Evolutionary conservation across 2,888 invertebrate genomes (phyloP).

Genomic region (Andrena flavipes): DNA sequence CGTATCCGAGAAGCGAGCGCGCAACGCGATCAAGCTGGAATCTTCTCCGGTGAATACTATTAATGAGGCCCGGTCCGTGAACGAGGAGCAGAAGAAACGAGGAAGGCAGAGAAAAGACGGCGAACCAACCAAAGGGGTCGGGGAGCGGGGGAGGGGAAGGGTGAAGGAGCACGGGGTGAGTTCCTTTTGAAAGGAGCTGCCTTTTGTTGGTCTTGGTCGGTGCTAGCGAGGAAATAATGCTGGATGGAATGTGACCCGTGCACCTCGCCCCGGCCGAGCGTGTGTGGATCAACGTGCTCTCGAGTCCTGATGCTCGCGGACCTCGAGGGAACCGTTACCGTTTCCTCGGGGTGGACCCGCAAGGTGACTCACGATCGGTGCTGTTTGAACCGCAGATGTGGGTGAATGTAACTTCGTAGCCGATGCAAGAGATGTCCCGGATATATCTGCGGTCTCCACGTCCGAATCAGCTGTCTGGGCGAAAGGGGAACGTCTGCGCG

Average conservation of each 20-base stretch:
- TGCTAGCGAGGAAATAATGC: constrained; percentile 83
- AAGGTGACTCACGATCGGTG: not conserved
- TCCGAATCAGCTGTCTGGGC: not conserved
- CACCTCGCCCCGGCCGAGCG: constrained; percentile 72
- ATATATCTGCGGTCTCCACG: too few relatives aligned
- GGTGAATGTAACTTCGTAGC: too few relatives aligned
- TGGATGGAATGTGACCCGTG: constrained; percentile 83
- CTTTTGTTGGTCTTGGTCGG: constrained; percentile 80
- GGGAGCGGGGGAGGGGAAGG: constrained; percentile 20
- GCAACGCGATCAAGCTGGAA: constrained; percentile 75
- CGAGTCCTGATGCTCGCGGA: constrained; percentile 45
- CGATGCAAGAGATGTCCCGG: too few relatives aligned
- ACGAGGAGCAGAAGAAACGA: constrained; percentile 66
- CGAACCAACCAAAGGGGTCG: constrained; percentile 33
- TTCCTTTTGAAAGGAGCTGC: constrained; percentile 78
- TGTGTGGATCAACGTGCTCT: constrained; percentile 76
- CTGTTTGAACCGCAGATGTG: not conserved
- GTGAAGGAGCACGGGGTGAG: constrained; percentile 48
- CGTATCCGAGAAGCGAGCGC: constrained; percentile 52
- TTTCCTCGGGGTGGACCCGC: constrained; percentile 18
- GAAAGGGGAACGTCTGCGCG: not conserved
- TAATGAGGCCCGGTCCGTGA: constrained; percentile 79
- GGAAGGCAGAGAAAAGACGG: constrained; percentile 66
- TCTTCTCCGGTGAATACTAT: constrained; percentile 81
- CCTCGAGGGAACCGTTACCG: constrained; percentile 44